These are phyloP conservation scores for Ruditapes philippinarum DNA, from an alignment of 1,140 invertebrate genomes.

Conservation along the genomic window DNA sequence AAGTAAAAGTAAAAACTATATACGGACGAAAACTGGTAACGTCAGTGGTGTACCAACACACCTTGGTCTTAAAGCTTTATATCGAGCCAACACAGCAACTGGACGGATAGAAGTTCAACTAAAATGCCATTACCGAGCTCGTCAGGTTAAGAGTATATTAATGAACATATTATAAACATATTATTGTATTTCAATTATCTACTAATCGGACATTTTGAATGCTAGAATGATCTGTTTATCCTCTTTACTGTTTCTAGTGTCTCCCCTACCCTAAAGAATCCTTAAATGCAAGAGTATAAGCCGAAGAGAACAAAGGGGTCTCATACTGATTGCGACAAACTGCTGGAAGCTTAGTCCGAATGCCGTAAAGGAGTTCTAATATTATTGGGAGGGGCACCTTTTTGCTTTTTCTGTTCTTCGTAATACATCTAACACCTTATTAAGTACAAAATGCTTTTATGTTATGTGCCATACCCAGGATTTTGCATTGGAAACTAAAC, in stretches of 20 bases:
- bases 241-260: background rate
- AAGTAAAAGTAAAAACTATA: too few species aligned
- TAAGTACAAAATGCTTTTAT: background rate
- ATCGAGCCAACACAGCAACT: constrained; percentile 3
- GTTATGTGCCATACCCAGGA: background rate
- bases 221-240: background rate
- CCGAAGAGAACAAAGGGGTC: background rate
- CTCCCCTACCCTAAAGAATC: constrained; percentile 21
- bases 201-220: background rate
- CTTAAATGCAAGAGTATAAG: background rate
- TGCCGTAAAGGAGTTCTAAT: background rate
- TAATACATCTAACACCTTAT: too few species aligned
- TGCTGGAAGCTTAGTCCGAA: constrained; percentile 18
- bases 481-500: background rate
- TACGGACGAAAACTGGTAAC: too few species aligned
- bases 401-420: constrained; percentile 11
- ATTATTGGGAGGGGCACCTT: background rate
- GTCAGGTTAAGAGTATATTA: background rate
- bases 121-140: background rate
- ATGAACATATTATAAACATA: too few species aligned
- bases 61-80: constrained; percentile 1
- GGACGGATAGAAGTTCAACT: constrained; percentile 1
- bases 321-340: constrained; percentile 6
- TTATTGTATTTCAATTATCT: background rate
- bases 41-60: background rate